These are phyloP conservation scores for Melikaiella ostensackeni DNA, from an alignment of 2,888 invertebrate species.

Conservation along the genomic window DNA sequence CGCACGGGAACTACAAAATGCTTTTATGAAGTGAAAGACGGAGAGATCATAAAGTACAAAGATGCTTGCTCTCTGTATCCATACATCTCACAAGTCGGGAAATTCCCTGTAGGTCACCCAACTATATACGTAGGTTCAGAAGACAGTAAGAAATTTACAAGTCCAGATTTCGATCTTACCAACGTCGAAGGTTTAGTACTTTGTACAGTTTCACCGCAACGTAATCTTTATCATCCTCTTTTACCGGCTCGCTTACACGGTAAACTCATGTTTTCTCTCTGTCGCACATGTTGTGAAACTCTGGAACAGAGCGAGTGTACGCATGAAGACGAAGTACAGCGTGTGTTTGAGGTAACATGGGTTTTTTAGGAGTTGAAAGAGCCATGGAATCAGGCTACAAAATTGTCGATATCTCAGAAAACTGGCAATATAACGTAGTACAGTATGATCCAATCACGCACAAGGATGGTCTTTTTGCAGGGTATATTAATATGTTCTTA, in stretches of 20 bases:
- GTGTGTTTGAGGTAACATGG: constrained; percentile 66
- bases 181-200: constrained; percentile 58
- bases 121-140: constrained; percentile 52
- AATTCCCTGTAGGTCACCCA: constrained; percentile 63
- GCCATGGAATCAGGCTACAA: constrained; percentile 66
- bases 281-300: constrained; percentile 64
- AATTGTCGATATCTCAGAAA: constrained; percentile 65
- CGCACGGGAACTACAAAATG: constrained; percentile 22
- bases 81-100: constrained; percentile 59
- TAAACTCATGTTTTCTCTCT: constrained; percentile 69
- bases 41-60: constrained; percentile 42
- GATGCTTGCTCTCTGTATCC: constrained; percentile 50
- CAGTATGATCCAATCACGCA: constrained; percentile 54
- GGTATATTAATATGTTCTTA: constrained; percentile 48
- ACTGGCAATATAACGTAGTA: constrained; percentile 66
- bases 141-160: constrained; percentile 48
- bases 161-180: constrained; percentile 40
- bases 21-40: background rate
- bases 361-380: constrained; percentile 67
- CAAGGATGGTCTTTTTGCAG: constrained; percentile 45
- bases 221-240: constrained; percentile 63
- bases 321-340: constrained; percentile 60
- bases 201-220: constrained; percentile 58
- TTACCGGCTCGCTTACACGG: constrained; percentile 61
- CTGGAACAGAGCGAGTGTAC: constrained; percentile 60